Evolutionary conservation across 2,797 vertebrate species (phyloP).

Genomic region (Malacoctenus gilli): DNA sequence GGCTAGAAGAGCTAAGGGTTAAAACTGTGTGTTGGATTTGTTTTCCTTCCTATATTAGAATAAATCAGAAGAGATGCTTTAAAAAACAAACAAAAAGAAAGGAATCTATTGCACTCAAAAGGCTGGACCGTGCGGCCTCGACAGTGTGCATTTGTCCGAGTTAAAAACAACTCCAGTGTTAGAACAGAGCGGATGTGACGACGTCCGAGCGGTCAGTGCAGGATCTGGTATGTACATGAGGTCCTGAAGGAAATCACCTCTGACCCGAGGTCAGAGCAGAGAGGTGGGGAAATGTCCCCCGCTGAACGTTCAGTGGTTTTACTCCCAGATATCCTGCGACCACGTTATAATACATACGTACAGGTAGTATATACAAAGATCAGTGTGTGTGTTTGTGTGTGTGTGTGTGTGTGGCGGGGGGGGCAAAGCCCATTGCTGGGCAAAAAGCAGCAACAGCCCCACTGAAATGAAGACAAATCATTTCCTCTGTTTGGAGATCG

Average conservation of each 20-base stretch:
- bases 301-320: constrained; percentile 34
- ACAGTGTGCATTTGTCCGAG: constrained; percentile 48
- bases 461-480: constrained; percentile 28
- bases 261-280: constrained; percentile 9
- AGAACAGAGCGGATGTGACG: constrained; percentile 46
- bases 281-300: constrained; percentile 1
- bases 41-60: constrained; percentile 39
- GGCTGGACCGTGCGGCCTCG: constrained; percentile 36
- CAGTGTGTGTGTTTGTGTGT: too few species aligned
- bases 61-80: constrained; percentile 42
- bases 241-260: constrained; percentile 25
- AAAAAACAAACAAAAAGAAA: constrained; percentile 26
- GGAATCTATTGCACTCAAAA: constrained; percentile 49
- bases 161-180: constrained; percentile 36
- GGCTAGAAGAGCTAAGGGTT: constrained; percentile 44
- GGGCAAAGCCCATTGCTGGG: constrained; percentile 27
- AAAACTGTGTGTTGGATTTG: constrained; percentile 53
- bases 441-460: constrained; percentile 45
- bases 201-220: constrained; percentile 49
- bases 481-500: constrained; percentile 30
- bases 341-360: constrained; percentile 65
- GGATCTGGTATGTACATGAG: constrained; percentile 53
- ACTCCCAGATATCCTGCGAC: constrained; percentile 36
- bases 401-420: too few species aligned
- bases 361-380: constrained; percentile 67